phyloP scores from a whole-genome alignment of 2,113 vertebrate genomes.

The Delphinus delphis region DNA sequence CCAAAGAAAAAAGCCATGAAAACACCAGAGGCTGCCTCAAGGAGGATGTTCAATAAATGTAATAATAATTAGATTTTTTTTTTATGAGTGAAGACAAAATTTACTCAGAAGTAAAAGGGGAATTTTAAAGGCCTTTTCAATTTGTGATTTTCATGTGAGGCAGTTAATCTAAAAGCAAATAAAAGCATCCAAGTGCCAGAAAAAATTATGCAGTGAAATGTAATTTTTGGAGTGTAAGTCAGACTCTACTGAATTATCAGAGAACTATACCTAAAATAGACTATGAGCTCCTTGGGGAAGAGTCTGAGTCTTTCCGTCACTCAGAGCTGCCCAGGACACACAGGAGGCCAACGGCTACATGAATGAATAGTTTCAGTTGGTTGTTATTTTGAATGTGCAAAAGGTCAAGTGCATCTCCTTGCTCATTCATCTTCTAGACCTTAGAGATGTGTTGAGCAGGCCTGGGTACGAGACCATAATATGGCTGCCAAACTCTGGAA shows the following conservation, averaged over 20 bases:
- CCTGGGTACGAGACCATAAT: background rate
- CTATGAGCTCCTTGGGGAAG: background rate
- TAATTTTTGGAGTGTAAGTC: background rate
- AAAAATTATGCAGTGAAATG: background rate
- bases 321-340: background rate
- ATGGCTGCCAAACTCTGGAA: background rate
- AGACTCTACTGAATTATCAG: slow-evolving; percentile 19
- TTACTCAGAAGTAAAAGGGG: slow-evolving; percentile 45
- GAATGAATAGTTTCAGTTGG: background rate
- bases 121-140: slow-evolving; percentile 59
- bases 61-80: slow-evolving; percentile 49
- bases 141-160: slow-evolving; percentile 36
- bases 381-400: background rate
- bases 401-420: slow-evolving; percentile 11
- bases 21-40: background rate
- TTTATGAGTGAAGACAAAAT: slow-evolving; percentile 64
- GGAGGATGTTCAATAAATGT: background rate
- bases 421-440: background rate
- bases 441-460: background rate
- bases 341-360: background rate
- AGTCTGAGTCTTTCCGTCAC: slow-evolving; percentile 14
- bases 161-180: slow-evolving; percentile 61
- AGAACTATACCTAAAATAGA: slow-evolving; percentile 28
- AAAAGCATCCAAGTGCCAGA: slow-evolving; percentile 18
- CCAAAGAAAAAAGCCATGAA: background rate